Conservation (phyloP, 2,113 vertebrate genomes). For the Trachemys scripta region DNA sequence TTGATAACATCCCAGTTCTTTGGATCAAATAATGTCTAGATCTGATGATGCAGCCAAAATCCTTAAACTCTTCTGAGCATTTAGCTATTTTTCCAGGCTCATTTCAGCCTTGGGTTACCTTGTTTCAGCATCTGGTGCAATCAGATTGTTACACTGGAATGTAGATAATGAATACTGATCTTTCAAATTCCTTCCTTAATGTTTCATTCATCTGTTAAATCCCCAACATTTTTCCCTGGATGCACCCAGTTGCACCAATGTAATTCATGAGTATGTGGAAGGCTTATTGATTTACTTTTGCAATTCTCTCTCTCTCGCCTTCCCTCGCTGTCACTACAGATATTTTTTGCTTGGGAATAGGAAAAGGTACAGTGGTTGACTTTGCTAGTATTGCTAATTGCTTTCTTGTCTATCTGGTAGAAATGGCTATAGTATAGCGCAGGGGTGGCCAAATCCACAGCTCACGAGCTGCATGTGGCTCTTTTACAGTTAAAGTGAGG, state of each 20-base stretch:
- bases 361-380: not conserved
- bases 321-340: not conserved
- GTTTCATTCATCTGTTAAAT: not conserved
- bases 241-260: not conserved
- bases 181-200: not conserved
- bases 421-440: not conserved
- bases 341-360: not conserved
- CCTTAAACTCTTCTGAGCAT: not conserved
- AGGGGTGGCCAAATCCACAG: too few relatives aligned
- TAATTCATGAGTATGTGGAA: not conserved
- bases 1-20: not conserved
- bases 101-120: not conserved
- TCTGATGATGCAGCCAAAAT: not conserved
- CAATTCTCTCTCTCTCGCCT: not conserved
- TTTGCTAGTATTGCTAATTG: not conserved
- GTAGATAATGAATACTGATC: not conserved
- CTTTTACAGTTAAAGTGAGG: too few relatives aligned
- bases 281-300: not conserved
- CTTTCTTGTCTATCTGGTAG: not conserved
- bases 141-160: not conserved
- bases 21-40: not conserved
- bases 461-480: too few relatives aligned
- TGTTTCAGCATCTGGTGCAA: not conserved
- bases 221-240: not conserved
- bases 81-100: fast-evolving